phyloP scores from a whole-genome alignment of 2,797 vertebrate genomes.

The Poeciliopsis gracilis region DNA sequence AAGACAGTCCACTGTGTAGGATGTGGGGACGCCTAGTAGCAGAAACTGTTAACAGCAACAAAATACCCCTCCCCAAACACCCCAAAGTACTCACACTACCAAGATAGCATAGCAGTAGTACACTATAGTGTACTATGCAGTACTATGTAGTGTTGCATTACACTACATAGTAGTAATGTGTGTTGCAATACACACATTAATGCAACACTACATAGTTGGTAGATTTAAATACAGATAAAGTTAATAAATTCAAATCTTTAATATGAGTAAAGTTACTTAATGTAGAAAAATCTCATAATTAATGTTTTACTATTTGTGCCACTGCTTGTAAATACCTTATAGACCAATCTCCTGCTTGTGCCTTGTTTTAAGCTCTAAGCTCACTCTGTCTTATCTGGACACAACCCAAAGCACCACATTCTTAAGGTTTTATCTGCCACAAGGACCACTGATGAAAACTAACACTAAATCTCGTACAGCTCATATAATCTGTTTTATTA shows the following conservation, averaged over 20 bases:
- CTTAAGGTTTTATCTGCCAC: not conserved
- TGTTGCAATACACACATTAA: too few species aligned
- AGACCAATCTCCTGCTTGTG: not conserved
- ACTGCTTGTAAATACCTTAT: not conserved
- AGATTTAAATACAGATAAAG: not conserved
- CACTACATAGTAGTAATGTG: too few species aligned
- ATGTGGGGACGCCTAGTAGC: not conserved
- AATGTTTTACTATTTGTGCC: not conserved
- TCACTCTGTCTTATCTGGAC: not conserved
- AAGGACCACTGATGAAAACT: not conserved
- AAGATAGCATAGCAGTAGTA: not conserved
- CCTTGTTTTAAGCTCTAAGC: not conserved
- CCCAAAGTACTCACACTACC: not conserved
- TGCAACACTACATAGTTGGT: not conserved
- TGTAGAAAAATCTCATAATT: not conserved
- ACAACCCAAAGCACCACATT: not conserved
- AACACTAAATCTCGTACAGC: not conserved
- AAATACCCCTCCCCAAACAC: not conserved
- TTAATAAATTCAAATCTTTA: not conserved
- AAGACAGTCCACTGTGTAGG: not conserved
- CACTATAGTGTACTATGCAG: not conserved
- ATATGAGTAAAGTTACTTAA: not conserved
- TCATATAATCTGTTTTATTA: not conserved
- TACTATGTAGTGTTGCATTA: too few species aligned
- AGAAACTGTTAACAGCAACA: not conserved